phyloP scores from a whole-genome alignment of 2,113 vertebrate species.

The Pterocles burchelli region DNA sequence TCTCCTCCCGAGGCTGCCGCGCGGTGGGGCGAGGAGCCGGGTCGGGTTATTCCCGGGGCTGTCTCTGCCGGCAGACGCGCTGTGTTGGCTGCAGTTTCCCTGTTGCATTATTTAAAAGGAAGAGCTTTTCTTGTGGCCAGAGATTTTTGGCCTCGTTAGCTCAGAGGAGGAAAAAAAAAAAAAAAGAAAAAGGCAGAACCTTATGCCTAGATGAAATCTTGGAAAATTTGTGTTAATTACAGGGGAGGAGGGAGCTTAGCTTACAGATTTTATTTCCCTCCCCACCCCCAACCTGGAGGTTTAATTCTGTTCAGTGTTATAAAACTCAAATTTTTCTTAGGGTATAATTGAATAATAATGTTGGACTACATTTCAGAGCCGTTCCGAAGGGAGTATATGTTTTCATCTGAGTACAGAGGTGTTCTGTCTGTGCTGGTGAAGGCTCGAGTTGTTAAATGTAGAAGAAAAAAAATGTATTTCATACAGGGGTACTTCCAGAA shows the following conservation, averaged over 20 bases:
- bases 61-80: accelerated
- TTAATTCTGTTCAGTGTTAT: conserved; percentile 17
- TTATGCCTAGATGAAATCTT: not conserved
- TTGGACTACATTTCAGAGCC: not conserved
- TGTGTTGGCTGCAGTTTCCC: not conserved
- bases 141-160: not conserved
- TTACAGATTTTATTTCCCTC: not conserved
- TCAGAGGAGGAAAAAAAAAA: not conserved
- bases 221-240: not conserved
- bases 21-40: not conserved
- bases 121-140: not conserved
- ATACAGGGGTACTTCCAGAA: not conserved
- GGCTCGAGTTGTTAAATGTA: not conserved
- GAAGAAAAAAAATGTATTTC: not conserved
- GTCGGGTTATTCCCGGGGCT: not conserved
- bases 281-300: not conserved
- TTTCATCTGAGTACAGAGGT: not conserved
- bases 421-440: not conserved
- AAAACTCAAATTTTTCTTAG: conserved; percentile 7
- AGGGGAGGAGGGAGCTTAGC: not conserved
- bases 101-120: not conserved
- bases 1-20: not conserved
- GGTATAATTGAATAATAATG: conserved; percentile 24
- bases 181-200: not conserved
- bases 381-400: not conserved